Base-by-base conservation (phyloP, 2,797 vertebrate species). In the Poliocrania exsul region DNA sequence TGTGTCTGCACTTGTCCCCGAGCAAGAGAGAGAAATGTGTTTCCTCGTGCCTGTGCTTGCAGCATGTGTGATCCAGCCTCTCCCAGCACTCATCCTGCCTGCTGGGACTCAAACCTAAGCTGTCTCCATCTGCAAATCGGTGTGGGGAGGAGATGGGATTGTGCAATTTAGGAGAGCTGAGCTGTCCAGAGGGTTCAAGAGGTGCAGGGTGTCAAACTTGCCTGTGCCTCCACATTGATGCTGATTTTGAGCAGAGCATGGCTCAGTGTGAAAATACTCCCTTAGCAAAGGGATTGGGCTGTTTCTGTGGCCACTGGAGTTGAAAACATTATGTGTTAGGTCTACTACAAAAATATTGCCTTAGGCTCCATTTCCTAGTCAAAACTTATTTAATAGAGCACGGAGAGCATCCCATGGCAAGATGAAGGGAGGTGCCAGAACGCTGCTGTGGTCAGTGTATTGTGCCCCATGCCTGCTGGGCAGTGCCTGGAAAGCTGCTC, bases 81-180 rank as follows among this genome's bases (percentile, higher is more conserved):
- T 87, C 53, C 80, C 84, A 57, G 5, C 21, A 37, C 13, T 6
- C 57, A 19, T 42, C 50, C 79, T 75, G 72, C 66, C 73, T 66
- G 40, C 33, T 62, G 66, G 53, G 38, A 33, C 46, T 56, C 38
- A 50, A 51, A 16, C 19, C n/a, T 40, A 40, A 44, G 31, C 42
- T 49, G 16, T 2, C 44, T 11, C 72, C 3, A 1, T 15, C 54
- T 40, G 2, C 0, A 12, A 38, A 6, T 3, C 1, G 1, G 1
- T 0, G 6, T 35, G 54, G 60, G 37, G 71, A 74, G 58, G 65
- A 44, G 51, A 42, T 9, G n/a, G 66, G 37, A 10, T 16, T 6
- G 10, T 61, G 58, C 24, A 56, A 50, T 13, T 0, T 1, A 18
- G 53, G 37, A n/a, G 11, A n/a, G 11, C 13, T 0, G 17, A 79